These are phyloP conservation scores for Heterodera filipjevi DNA, from an alignment of 2,888 invertebrate genomes.

Conservation along the genomic window DNA sequence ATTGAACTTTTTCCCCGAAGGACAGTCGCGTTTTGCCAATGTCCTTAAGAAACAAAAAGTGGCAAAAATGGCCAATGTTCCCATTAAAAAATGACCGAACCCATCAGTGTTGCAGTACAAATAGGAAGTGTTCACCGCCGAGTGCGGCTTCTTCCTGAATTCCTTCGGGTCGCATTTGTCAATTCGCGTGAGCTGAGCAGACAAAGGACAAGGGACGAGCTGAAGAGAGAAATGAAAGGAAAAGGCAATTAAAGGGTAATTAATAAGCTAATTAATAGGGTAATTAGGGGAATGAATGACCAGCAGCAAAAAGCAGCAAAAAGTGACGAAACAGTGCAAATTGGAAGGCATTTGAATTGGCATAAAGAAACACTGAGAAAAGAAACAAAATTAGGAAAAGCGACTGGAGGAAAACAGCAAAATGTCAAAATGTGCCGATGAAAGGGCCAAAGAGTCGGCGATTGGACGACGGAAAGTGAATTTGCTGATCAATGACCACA, in stretches of 20 bases:
- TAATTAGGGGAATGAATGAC: neutral
- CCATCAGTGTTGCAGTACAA: slow-evolving; percentile 63
- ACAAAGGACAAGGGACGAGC: neutral
- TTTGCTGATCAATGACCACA: slow-evolving; percentile 22
- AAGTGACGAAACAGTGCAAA: neutral
- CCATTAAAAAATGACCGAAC: slow-evolving; percentile 33
- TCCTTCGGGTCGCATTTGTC: slow-evolving; percentile 46
- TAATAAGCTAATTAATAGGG: neutral
- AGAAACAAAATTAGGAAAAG: neutral
- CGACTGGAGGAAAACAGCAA: neutral
- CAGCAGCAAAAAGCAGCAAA: slow-evolving; percentile 11
- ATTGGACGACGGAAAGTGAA: neutral
- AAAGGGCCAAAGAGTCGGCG: neutral
- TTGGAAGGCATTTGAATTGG: neutral
- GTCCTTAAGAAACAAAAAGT: slow-evolving; percentile 40
- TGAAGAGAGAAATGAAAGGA: neutral
- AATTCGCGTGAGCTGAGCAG: slow-evolving; percentile 17
- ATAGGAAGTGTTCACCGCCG: slow-evolving; percentile 53
- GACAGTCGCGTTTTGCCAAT: slow-evolving; percentile 57
- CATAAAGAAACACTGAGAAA: neutral
- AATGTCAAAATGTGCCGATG: neutral
- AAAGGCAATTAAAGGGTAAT: neutral
- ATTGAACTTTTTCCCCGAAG: slow-evolving; percentile 58
- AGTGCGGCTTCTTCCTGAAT: slow-evolving; percentile 56
- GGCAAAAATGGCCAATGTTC: neutral